Conservation (phyloP, 2,888 invertebrate genomes). For the Tipula lateralis region DNA sequence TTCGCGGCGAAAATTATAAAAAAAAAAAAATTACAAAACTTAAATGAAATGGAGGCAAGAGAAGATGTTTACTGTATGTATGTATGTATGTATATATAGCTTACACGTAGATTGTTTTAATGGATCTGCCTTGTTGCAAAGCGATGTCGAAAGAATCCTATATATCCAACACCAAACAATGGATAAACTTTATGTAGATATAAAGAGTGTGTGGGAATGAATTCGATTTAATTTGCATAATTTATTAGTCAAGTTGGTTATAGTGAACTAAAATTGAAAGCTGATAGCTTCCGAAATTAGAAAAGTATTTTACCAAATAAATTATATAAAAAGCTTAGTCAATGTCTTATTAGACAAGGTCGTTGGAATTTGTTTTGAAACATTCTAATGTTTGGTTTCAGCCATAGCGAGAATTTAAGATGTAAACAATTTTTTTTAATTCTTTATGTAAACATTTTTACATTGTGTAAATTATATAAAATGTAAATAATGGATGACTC, state of each 20-base stretch:
- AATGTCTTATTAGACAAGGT: neutral
- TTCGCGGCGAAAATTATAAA: conserved; percentile 15
- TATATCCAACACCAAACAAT: neutral
- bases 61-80: neutral
- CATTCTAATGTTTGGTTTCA: no score
- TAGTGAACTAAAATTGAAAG: neutral
- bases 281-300: neutral
- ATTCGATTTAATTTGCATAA: neutral
- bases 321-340: neutral
- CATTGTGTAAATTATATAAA: no score
- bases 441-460: no score
- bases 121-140: neutral
- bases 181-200: neutral
- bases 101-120: neutral
- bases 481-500: no score
- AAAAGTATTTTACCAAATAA: neutral
- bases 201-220: neutral
- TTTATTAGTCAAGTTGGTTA: neutral
- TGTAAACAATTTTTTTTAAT: no score
- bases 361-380: no score
- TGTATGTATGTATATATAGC: neutral
- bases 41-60: conserved; percentile 2
- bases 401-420: no score
- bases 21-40: neutral
- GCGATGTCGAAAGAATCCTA: neutral